These are phyloP conservation scores for Anniella stebbinsi DNA, from an alignment of 2,797 vertebrate species.

Conservation along the genomic window DNA sequence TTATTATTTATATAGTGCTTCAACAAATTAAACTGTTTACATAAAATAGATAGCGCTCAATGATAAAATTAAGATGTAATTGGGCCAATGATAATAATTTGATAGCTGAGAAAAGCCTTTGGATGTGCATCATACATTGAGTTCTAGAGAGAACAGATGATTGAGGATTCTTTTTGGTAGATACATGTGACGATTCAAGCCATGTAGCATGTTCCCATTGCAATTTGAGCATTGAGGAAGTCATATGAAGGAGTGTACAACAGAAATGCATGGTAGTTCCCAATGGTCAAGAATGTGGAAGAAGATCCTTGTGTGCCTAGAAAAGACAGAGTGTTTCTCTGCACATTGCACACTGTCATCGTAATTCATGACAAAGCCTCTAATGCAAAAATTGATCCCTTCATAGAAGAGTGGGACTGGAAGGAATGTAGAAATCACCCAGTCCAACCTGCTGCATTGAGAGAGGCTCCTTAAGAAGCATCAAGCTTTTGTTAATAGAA, in stretches of 20 bases:
- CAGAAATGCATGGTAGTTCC: not conserved
- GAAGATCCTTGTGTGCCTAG: not conserved
- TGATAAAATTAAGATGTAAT: not conserved
- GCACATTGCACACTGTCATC: not conserved
- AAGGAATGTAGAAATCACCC: not conserved
- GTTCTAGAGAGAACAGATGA: not conserved
- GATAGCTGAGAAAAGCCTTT: not conserved
- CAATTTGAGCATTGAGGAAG: not conserved
- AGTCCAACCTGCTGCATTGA: not conserved
- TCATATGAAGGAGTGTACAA: not conserved
- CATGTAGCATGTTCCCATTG: too few species aligned
- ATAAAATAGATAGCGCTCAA: not conserved
- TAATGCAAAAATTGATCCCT: not conserved
- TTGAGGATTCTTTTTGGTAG: not conserved
- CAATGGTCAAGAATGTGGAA: not conserved
- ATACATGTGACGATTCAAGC: not conserved
- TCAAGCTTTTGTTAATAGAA: not conserved
- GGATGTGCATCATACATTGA: not conserved
- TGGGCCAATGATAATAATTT: not conserved
- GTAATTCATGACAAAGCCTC: not conserved
- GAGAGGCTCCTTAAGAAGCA: not conserved
- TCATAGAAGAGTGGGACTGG: not conserved
- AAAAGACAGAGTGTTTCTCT: not conserved
- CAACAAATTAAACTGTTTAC: not conserved
- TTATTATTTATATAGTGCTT: constrained; percentile 4